These are phyloP conservation scores for Cantharis rustica DNA, from an alignment of 2,888 invertebrate species.

Conservation along the genomic window DNA sequence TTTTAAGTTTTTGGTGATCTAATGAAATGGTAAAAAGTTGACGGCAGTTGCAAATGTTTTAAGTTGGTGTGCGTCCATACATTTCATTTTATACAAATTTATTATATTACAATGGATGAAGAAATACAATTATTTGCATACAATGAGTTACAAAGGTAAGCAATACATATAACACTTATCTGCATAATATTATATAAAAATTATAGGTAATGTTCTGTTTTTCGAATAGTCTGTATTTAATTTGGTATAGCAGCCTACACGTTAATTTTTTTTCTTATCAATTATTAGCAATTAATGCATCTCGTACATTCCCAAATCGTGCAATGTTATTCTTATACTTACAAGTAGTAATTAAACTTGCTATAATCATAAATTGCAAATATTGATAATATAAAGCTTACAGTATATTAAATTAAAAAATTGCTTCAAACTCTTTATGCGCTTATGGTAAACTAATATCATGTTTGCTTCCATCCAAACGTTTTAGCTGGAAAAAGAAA, in stretches of 20 bases:
- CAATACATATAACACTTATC: not conserved
- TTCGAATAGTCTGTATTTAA: not conserved
- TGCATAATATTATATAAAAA: not conserved
- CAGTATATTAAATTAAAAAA: slow-evolving; percentile 7
- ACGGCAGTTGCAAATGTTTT: not conserved
- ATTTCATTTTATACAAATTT: not conserved
- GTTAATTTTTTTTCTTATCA: not conserved
- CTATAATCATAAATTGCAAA: not conserved
- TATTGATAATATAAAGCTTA: slow-evolving; percentile 9
- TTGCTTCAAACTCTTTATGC: not conserved
- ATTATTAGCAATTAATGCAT: not conserved
- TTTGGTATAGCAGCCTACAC: not conserved
- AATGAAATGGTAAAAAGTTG: not conserved
- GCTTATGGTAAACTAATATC: slow-evolving; percentile 33
- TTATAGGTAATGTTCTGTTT: not conserved
- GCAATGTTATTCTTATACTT: not conserved
- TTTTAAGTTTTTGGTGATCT: not conserved
- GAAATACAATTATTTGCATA: not conserved
- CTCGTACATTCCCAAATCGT: not conserved
- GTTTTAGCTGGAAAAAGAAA: slow-evolving; percentile 39
- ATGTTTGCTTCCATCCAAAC: slow-evolving; percentile 42
- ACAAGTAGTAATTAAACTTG: not conserved
- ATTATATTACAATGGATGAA: not conserved
- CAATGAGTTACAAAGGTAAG: not conserved
- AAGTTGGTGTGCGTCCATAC: not conserved